Percentiles rank a stretch among this genome's conserved stretches.
Evolutionary conservation across 2,797 vertebrate genomes (phyloP).

Genomic region (Synaphobranchus kaupii): DNA sequence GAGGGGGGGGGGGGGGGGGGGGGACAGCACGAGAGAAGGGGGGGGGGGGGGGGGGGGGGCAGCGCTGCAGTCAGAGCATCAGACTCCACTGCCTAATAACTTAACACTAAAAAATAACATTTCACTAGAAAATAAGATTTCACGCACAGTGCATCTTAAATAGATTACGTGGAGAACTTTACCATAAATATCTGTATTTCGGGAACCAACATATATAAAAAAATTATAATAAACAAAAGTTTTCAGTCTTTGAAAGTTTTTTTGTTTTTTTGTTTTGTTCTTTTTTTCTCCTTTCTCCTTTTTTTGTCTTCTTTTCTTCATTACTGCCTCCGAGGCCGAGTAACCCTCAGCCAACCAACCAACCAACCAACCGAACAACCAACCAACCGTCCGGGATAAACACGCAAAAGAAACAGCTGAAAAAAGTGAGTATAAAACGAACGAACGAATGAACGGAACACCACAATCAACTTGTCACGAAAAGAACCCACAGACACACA

Average conservation of each 20-base stretch:
- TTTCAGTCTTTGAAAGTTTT: slow-evolving; percentile 63
- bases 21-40: slow-evolving; percentile 62
- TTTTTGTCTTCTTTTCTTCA: slow-evolving; percentile 52
- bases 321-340: slow-evolving; percentile 42
- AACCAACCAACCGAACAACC: not conserved
- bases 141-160: slow-evolving; percentile 82
- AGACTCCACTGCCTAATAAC: slow-evolving; percentile 72
- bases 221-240: slow-evolving; percentile 51
- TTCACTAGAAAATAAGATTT: slow-evolving; percentile 75
- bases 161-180: slow-evolving; percentile 79
- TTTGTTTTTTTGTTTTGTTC: slow-evolving; percentile 49
- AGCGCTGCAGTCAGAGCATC: slow-evolving; percentile 61
- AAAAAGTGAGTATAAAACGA: slow-evolving; percentile 53
- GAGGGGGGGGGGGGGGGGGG: not conserved
- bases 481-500: slow-evolving; percentile 79
- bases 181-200: slow-evolving; percentile 80
- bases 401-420: slow-evolving; percentile 52
- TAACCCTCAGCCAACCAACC: slow-evolving; percentile 34
- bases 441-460: slow-evolving; percentile 70
- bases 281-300: slow-evolving; percentile 19
- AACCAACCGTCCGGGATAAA: slow-evolving; percentile 47
- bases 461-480: slow-evolving; percentile 79
- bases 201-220: slow-evolving; percentile 70
- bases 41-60: slow-evolving; percentile 41
- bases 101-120: slow-evolving; percentile 78